Base-by-base conservation (phyloP, 2,797 vertebrate species). In the Sebastes itinus region DNA sequence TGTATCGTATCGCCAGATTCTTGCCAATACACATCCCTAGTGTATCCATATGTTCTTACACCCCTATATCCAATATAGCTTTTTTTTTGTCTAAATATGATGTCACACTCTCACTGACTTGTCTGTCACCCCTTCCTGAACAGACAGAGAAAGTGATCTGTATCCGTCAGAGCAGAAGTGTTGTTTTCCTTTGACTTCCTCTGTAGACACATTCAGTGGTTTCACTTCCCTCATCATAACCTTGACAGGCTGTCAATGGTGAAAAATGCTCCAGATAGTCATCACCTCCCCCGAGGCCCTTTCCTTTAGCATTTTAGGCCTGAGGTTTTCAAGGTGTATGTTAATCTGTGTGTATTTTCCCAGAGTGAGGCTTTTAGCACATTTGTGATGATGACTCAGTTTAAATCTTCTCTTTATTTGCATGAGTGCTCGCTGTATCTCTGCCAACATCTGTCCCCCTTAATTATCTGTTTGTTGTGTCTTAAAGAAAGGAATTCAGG, bases 381-480 rank as follows among this genome's bases (percentile, higher is more conserved):
- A 54, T 72, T 75, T 35, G 25, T 18, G 20, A 22, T n/a, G 78
- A 71, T 82, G 78, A 74, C 72, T 86, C 6, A 4, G 27, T 58
- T 11, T 81, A 64, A 56, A 75, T 84, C 38, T 80, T 38, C 54
- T 69, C 83, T 71, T 62, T 81, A 77, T 84, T 83, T 85, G 62
- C 32, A 78, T 12, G 32, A 77, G 80, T 13, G 65, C 42, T 46
- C 42, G 42, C 55, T 59, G 27, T 67, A 67, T 90, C 78, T 61
- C 35, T 30, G 59, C 61, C 67, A 59, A 55, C 82, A 85, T 87
- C 80, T 85, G 80, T 23, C 23, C 25, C n/a, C 22, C 23, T 72
- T 49, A 75, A 75, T 80, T 68, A 33, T 86, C 64, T 83, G 68
- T 92, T 92, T 90, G 84, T 88, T 91, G 72, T 87, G 38, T 61